Base-by-base conservation (phyloP, 2,797 vertebrate genomes). In the Gymnopithys bicolor region DNA sequence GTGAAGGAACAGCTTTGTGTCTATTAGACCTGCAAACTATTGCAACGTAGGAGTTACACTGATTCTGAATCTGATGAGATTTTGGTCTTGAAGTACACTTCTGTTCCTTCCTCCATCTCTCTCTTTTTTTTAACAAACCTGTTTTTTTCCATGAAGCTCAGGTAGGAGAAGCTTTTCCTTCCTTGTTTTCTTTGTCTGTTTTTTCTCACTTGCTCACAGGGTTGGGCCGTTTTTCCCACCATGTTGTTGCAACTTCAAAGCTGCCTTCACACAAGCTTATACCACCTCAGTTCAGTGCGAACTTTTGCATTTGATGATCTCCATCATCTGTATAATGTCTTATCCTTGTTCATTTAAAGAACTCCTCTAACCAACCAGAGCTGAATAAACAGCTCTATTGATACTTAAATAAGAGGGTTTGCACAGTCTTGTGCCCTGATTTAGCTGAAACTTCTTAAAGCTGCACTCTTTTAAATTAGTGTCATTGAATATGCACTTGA, bases 141-240 rank as follows among this genome's bases (percentile, higher is more conserved):
- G 51, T 8, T 28, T 71, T 71, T 67, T 37, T 6, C 49, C 39
- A 63, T 67, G 45, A 90, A 91, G 55, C 48, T 39, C n/a, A 87
- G 52, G 56, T 67, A 82, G 90, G 70, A 87, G 59, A 39, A 77
- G 71, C 51, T 90, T 90, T 94, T 91, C 52, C 18, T 70, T 60
- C 59, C 67, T 84, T 94, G 48, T 87, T 92, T 87, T 62, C 46
- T 79, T 66, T 76, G 46, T 33, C 87, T 92, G 80, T 49, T 83
- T 90, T 93, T 86, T 69, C 87, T 90, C 77, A 41, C 79, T 90
- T 91, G 51, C 78, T 91, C 83, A 79, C 41, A 76, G 63, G 35
- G 51, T 60, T 88, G 59, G 32, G 48, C 32, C 58, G 43, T 45
- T 94, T 89, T 96, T 92, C 80, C 77, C 90, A 69, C 70, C 88